phyloP scores from a whole-genome alignment of 2,797 vertebrate genomes.

The Orientallactaga sibirica region DNA sequence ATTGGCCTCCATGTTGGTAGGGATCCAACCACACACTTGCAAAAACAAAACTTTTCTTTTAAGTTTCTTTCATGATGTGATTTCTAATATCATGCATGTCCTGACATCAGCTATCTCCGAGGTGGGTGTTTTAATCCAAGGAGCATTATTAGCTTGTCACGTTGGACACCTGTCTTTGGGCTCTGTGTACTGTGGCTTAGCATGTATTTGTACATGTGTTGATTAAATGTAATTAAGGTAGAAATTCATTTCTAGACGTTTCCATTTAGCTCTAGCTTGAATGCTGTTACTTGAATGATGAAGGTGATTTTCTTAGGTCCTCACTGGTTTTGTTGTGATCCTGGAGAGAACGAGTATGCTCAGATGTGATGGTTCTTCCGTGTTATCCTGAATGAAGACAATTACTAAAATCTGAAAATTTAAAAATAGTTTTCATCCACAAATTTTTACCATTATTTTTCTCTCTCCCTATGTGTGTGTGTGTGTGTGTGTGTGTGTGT shows the following conservation, averaged over 20 bases:
- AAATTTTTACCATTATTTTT: background rate
- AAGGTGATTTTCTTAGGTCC: conserved; percentile 46
- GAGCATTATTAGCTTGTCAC: conserved; percentile 68
- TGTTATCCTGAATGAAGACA: background rate
- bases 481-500: too few relatives aligned
- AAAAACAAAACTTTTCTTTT: conserved; percentile 73
- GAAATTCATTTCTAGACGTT: conserved; percentile 53
- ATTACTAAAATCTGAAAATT: conserved; percentile 20
- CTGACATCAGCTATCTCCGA: conserved; percentile 36
- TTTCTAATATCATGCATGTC: conserved; percentile 53
- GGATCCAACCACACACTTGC: conserved; percentile 67
- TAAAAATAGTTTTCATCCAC: background rate
- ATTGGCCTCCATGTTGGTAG: conserved; percentile 64
- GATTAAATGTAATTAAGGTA: conserved; percentile 66
- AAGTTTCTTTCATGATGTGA: conserved; percentile 66
- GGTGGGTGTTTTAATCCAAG: conserved; percentile 41
- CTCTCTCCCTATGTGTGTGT: background rate
- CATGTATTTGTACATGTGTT: conserved; percentile 55
- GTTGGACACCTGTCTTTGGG: conserved; percentile 18
- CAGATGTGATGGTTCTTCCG: background rate
- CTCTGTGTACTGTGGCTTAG: conserved; percentile 57
- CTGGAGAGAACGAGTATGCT: background rate
- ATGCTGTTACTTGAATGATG: conserved; percentile 54
- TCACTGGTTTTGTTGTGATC: conserved; percentile 2
- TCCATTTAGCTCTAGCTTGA: conserved; percentile 13